Evolutionary conservation across 2,888 invertebrate genomes (phyloP).

Genomic region (Caenorhabditis sp.): DNA sequence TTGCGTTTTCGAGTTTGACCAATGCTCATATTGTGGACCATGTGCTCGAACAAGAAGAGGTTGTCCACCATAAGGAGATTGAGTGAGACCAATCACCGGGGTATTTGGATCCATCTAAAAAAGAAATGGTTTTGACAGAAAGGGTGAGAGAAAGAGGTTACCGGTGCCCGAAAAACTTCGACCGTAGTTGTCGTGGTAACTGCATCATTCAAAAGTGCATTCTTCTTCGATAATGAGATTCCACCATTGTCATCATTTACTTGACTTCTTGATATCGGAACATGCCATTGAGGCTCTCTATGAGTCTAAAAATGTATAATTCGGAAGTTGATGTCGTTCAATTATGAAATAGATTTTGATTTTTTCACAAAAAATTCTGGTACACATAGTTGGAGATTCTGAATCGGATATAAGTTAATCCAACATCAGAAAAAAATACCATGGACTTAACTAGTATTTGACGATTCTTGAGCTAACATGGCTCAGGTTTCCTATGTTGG

Average conservation of each 20-base stretch:
- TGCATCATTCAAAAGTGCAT: constrained; percentile 44
- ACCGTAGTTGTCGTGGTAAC: constrained; percentile 51
- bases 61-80: constrained; percentile 25
- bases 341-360: too few species aligned
- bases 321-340: too few species aligned
- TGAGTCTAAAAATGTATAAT: constrained; percentile 21
- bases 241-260: constrained; percentile 12
- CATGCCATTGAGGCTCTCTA: constrained; percentile 27
- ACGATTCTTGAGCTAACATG: too few species aligned
- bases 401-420: too few species aligned
- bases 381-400: too few species aligned
- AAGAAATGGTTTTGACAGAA: background rate
- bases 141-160: background rate
- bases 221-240: constrained; percentile 29
- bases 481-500: too few species aligned
- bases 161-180: constrained; percentile 50
- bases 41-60: constrained; percentile 27
- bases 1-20: constrained; percentile 22
- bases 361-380: too few species aligned
- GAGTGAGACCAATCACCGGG: constrained; percentile 21
- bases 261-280: constrained; percentile 23
- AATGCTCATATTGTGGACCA: constrained; percentile 25
- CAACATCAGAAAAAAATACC: too few species aligned
- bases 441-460: too few species aligned
- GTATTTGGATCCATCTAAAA: background rate